Evolutionary conservation across 2,113 vertebrate species (phyloP).

Genomic region (Centropus unirufus): DNA sequence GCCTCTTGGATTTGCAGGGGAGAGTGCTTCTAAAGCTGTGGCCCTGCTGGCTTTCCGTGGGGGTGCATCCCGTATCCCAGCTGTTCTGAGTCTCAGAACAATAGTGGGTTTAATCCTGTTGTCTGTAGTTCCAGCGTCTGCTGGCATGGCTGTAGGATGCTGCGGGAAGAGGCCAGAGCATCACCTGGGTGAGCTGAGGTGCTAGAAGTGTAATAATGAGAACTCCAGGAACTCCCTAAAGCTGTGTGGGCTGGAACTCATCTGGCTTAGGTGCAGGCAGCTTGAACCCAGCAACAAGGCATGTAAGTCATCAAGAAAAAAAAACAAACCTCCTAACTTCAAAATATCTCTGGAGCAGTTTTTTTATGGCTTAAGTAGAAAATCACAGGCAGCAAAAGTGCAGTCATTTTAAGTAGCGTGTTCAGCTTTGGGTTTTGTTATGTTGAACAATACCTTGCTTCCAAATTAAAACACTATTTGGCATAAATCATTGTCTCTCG

Average conservation of each 20-base stretch:
- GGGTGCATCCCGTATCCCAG: background rate
- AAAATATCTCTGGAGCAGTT: background rate
- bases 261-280: background rate
- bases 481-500: background rate
- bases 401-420: background rate
- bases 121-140: rapidly evolving
- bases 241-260: background rate
- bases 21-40: background rate
- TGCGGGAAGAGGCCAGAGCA: background rate
- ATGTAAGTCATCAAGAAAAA: background rate
- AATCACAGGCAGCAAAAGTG: background rate
- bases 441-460: background rate
- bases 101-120: background rate
- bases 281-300: background rate
- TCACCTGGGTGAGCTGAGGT: background rate
- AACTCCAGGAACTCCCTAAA: background rate
- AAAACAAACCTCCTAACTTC: background rate
- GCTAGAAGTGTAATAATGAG: background rate
- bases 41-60: rapidly evolving
- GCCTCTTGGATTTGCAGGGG: too few relatives aligned
- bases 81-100: background rate
- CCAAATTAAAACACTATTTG: background rate
- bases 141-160: background rate
- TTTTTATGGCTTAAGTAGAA: background rate
- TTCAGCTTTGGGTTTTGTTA: background rate